Evolutionary conservation across 35 echinoderm and acorn worm species (phyloP), one percentile per base, ranked within the genome.

Genomic region (Patiria miniata): DNA sequence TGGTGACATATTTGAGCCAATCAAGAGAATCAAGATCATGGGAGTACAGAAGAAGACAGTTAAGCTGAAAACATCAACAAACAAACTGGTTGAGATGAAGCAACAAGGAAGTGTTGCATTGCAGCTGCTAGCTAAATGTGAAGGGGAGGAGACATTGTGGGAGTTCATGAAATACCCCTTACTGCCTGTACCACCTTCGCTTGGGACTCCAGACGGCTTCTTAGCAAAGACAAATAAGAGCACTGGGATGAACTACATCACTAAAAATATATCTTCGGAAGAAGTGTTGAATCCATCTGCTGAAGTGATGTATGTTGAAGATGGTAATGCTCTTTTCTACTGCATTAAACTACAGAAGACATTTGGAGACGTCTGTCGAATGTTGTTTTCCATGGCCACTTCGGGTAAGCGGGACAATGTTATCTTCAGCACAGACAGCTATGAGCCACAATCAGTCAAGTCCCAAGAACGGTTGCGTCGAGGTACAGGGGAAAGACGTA

Each of bases 51-150:
- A 79, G 26, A 93, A 93, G 73, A 85, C 39, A 60, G 81, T 89
- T 2, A 78, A 79, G 44, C 19, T 89, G 22, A 93, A 65, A 40
- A 57, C 85, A 52, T 26, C 44, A 42, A 2, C 50, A 14, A 83
- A 77, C 37, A 93, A 83, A 60, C 65, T 89, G 39, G 68, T 93
- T n/a, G n/a, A 88, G 42, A 85, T 85, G 37, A 77, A 79, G 23
- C 65, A 93, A 37, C 86, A 93, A 52, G 52, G 85, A 7, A 81
- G 81, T 57, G 22, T 95, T 29, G 93, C 89, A 37, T 91, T 91
- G 23, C 55, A 78, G 84, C 68, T 95, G 18, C 51, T 95, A 5
- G 52, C 84, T 0, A 88, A 83, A 52, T 57, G n/a, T 83, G 65
- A 85, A 37, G 77, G 59, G 17, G 30, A 51, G 47, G 15, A 84